A percentile compares a stretch with the other conserved stretches of the same genome.
Evolutionary conservation across 2,797 vertebrate genomes (phyloP).

Genomic region (Serranus cabrilla): DNA sequence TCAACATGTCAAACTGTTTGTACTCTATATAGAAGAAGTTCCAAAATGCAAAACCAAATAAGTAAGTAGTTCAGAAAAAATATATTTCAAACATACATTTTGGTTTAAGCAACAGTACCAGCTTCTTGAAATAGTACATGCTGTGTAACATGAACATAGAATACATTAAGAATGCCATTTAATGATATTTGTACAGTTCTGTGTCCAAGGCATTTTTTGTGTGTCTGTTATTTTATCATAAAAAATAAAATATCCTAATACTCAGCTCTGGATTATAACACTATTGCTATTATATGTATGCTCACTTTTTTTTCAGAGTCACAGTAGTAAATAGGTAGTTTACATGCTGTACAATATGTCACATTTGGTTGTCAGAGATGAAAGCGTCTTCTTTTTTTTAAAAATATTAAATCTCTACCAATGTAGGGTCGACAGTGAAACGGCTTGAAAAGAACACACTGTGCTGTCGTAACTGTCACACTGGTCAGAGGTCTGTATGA

Average conservation of each 20-base stretch:
- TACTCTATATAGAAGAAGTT: not conserved
- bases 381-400: not conserved
- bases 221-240: not conserved
- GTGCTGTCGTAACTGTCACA: not conserved
- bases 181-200: constrained; percentile 27
- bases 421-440: constrained; percentile 24
- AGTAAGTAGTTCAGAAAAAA: constrained; percentile 20
- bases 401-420: not conserved
- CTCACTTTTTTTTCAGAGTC: not conserved
- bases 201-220: constrained; percentile 37
- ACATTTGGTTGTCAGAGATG: not conserved
- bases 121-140: constrained; percentile 3
- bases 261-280: constrained; percentile 8
- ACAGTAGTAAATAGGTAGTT: constrained; percentile 44
- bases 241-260: not conserved
- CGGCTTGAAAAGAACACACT: not conserved
- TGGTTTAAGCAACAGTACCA: constrained; percentile 47
- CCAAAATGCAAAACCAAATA: constrained; percentile 4
- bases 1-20: not conserved
- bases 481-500: not conserved
- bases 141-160: constrained; percentile 13
- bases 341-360: constrained; percentile 33
- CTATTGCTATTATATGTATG: constrained; percentile 41
- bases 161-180: constrained; percentile 19
- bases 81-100: constrained; percentile 64